These are phyloP conservation scores for Streptopelia turtur DNA, from an alignment of 2,797 vertebrate genomes.

Conservation along the genomic window DNA sequence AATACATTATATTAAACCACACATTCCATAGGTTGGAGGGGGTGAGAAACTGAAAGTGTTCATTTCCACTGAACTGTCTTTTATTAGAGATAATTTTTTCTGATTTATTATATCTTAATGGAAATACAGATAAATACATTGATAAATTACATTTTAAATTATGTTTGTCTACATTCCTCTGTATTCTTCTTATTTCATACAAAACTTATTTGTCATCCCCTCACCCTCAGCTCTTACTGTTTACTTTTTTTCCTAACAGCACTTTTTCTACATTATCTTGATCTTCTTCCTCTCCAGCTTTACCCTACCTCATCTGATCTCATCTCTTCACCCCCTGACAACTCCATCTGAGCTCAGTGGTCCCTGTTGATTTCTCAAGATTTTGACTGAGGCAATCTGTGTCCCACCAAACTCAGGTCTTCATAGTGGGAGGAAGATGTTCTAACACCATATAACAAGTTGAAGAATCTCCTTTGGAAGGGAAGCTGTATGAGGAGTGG, in stretches of 20 bases:
- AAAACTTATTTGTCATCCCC: background rate
- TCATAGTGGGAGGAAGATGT: rapidly evolving
- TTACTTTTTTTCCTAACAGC: background rate
- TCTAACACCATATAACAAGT: rapidly evolving
- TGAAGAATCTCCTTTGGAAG: background rate
- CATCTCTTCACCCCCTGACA: background rate
- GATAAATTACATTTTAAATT: conserved; percentile 12
- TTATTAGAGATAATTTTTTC: background rate
- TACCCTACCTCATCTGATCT: background rate
- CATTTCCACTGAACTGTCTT: background rate
- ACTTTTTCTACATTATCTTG: background rate
- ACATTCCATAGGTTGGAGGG: background rate
- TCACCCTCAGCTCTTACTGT: background rate
- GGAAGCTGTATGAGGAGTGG: too few species aligned
- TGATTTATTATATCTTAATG: background rate
- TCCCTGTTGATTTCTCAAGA: background rate
- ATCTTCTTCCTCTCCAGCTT: background rate
- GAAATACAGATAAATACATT: background rate
- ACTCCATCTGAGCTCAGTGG: background rate
- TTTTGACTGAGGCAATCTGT: rapidly evolving
- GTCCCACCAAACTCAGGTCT: background rate
- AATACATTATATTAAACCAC: background rate
- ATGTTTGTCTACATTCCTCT: background rate
- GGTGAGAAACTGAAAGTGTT: background rate
- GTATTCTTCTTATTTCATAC: background rate